Evolutionary conservation across 2,113 vertebrate genomes (phyloP).

Genomic region (Nycticorax nycticorax): DNA sequence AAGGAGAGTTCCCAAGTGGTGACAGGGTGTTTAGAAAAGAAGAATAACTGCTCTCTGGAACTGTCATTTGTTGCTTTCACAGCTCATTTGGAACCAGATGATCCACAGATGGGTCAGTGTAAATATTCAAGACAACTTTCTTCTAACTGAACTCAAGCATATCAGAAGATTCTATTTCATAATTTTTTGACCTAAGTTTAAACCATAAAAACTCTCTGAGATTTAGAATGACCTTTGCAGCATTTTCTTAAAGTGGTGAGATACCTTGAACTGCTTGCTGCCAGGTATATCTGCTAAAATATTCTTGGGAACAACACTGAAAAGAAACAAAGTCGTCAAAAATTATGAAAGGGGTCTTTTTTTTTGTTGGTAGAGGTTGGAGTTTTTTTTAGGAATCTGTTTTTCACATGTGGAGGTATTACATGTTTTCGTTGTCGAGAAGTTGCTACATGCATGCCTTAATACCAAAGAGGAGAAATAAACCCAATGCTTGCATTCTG

Average conservation of each 20-base stretch:
- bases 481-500: not conserved
- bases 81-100: not conserved
- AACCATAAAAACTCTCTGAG: not conserved
- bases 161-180: not conserved
- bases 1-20: not conserved
- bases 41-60: not conserved
- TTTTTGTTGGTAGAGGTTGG: not conserved
- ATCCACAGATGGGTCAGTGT: not conserved
- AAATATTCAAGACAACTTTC: not conserved
- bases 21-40: not conserved
- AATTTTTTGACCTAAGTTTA: not conserved
- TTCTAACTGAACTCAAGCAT: not conserved
- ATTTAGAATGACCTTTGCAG: not conserved
- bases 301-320: not conserved
- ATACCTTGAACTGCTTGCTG: not conserved
- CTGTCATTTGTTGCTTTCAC: not conserved
- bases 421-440: not conserved
- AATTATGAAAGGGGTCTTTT: fast-evolving
- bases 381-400: not conserved
- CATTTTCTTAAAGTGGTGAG: not conserved
- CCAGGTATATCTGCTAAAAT: not conserved
- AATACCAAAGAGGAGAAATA: not conserved
- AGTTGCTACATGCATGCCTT: not conserved
- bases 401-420: not conserved
- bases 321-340: not conserved